Evolutionary conservation across 2,113 vertebrate species (phyloP), one percentile per base, ranked within the genome.

Genomic region (Eublepharis macularius): DNA sequence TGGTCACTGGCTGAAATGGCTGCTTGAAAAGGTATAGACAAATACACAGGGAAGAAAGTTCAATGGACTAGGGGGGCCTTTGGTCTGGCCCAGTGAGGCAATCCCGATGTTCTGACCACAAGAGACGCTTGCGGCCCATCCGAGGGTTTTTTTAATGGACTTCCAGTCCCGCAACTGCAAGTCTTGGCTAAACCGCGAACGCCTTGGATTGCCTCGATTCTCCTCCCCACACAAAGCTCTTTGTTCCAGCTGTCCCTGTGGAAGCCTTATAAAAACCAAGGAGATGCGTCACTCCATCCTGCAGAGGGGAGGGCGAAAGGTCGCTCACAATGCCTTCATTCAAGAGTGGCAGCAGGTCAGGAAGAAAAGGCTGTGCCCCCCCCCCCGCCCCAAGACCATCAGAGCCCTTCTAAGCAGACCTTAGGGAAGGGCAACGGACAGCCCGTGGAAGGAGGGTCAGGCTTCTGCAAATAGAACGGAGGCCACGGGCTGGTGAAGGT

Each of bases 201-300:
- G 8, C 60, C 57, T n/a, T 11, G 16, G 41, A 41, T 2, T 10
- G 41, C 32, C 63, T 49, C 1, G 41, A n/a, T 29, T 4, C 6
- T 7, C 45, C 45, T 29, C 80, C 47, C 80, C 49, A 34, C 80
- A 34, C 65, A 49, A 51, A 49, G 45, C 65, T 34, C 29, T 69
- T 81, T 69, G 63, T 47, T n/a, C 41, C 41, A n/a, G 29, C 45
- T 39, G 80, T 24, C 66, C 65, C 72, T 14, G n/a, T 54, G 80
- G 68, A 57, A 82, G 80, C 29, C 80, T 82, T 72, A 36, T 72
- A 41, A 82, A 82, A 82, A 82, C 80, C 47, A 16, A 11, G 68
- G 66, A 47, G 80, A 72, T 72, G 68, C 68, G 68, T 82, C 80
- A 72, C 80, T 39, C 80, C 68, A 73, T 57, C 47, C 80, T 41